phyloP scores from a whole-genome alignment of 1,140 invertebrate genomes.

The Drosophila lini region DNA sequence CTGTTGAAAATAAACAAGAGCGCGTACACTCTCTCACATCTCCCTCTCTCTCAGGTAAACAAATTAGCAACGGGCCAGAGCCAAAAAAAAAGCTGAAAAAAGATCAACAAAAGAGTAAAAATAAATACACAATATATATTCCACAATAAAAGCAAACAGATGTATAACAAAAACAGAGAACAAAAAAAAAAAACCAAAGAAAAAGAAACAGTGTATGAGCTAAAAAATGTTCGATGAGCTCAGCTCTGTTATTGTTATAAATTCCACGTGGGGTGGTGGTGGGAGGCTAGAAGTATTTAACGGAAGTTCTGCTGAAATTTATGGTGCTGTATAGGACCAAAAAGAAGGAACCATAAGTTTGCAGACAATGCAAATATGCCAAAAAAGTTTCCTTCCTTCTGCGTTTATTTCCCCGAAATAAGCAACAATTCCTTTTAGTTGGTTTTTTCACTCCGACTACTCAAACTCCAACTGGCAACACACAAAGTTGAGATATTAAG shows the following conservation, averaged over 20 bases:
- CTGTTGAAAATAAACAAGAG: constrained; percentile 63
- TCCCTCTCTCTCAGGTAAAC: constrained; percentile 60
- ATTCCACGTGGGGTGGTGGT: constrained; percentile 6
- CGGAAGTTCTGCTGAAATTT: constrained; percentile 58
- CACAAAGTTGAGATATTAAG: constrained; percentile 32
- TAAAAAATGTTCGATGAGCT: constrained; percentile 69
- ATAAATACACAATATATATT: constrained; percentile 53
- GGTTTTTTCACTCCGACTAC: constrained; percentile 16
- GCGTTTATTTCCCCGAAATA: constrained; percentile 13
- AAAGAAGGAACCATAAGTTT: constrained; percentile 40
- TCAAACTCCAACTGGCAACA: constrained; percentile 10
- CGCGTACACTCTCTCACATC: constrained; percentile 13
- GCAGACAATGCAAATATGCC: constrained; percentile 62
- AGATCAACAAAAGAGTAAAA: constrained; percentile 39
- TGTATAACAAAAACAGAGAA: constrained; percentile 47
- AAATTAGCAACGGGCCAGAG: constrained; percentile 56
- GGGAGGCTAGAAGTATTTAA: neutral
- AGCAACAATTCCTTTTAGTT: constrained; percentile 12
- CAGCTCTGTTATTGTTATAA: constrained; percentile 67
- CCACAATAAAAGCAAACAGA: constrained; percentile 64
- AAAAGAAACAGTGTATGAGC: constrained; percentile 46
- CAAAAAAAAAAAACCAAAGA: constrained; percentile 32
- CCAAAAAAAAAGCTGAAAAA: constrained; percentile 36
- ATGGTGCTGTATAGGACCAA: constrained; percentile 37
- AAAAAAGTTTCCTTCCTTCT: constrained; percentile 40